Conservation (phyloP, 2,888 invertebrate genomes). For the Dynastes tityus region DNA sequence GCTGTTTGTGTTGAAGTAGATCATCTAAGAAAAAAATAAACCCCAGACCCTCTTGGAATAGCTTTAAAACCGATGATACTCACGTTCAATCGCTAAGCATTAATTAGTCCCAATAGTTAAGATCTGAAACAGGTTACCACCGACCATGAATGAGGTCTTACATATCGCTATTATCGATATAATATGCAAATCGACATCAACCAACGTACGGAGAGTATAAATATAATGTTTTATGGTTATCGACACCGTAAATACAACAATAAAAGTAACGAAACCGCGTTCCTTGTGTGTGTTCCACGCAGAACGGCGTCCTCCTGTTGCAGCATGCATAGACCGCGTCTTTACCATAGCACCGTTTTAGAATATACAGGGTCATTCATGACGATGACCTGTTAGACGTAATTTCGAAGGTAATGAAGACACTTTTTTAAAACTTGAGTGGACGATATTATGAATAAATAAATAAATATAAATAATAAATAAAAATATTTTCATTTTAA, state of each 20-base stretch:
- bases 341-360: neutral
- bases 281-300: slow-evolving; percentile 11
- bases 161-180: slow-evolving; percentile 20
- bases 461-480: too few species aligned
- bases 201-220: slow-evolving; percentile 7
- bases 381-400: too few species aligned
- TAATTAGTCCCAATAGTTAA: slow-evolving; percentile 18
- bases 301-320: neutral
- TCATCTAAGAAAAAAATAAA: too few species aligned
- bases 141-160: slow-evolving; percentile 37
- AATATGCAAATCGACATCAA: slow-evolving; percentile 19
- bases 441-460: too few species aligned
- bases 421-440: neutral
- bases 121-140: slow-evolving; percentile 32
- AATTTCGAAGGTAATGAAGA: neutral
- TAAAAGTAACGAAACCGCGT: too few species aligned
- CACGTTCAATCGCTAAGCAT: slow-evolving; percentile 12
- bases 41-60: too few species aligned
- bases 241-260: slow-evolving; percentile 18
- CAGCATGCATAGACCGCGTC: neutral
- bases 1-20: too few species aligned
- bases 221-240: slow-evolving; percentile 37
- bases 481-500: too few species aligned
- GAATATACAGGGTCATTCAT: neutral
- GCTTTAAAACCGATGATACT: slow-evolving; percentile 9